These are phyloP conservation scores for Coelopa pilipes DNA, from an alignment of 2,888 invertebrate genomes.

Conservation along the genomic window DNA sequence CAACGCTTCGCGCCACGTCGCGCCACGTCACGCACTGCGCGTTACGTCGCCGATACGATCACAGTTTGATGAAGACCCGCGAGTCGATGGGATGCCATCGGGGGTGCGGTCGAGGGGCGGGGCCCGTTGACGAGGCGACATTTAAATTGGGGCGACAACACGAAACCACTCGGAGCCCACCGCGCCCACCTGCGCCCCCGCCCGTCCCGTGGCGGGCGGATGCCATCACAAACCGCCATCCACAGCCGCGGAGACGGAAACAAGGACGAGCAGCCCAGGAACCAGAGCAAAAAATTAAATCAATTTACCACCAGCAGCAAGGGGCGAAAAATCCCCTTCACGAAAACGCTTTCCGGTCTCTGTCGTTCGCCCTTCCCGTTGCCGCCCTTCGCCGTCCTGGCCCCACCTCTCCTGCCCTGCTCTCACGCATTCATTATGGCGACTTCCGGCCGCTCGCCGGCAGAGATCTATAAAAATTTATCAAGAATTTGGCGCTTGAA, in stretches of 20 bases:
- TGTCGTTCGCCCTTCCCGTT: not conserved
- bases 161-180: not conserved
- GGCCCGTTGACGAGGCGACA: slow-evolving; percentile 2
- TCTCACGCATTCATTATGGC: slow-evolving; percentile 3
- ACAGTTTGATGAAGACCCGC: not conserved
- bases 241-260: not conserved
- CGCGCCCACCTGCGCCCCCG: not conserved
- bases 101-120: not conserved
- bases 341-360: not conserved
- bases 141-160: slow-evolving; percentile 3
- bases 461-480: slow-evolving; percentile 5
- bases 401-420: too few relatives aligned
- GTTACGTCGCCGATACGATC: not conserved
- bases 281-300: slow-evolving; percentile 11
- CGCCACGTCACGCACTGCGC: too few relatives aligned
- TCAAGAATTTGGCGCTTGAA: slow-evolving; percentile 14
- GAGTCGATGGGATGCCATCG: not conserved
- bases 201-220: not conserved
- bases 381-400: too few relatives aligned
- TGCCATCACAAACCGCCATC: slow-evolving; percentile 19
- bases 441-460: not conserved
- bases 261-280: not conserved
- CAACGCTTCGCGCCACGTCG: not conserved
- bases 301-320: slow-evolving; percentile 11
- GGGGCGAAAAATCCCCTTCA: not conserved